A percentile compares a stretch with the other conserved stretches of the same genome.
phyloP scores from a whole-genome alignment of 2,797 vertebrate genomes.

The Characodon lateralis region DNA sequence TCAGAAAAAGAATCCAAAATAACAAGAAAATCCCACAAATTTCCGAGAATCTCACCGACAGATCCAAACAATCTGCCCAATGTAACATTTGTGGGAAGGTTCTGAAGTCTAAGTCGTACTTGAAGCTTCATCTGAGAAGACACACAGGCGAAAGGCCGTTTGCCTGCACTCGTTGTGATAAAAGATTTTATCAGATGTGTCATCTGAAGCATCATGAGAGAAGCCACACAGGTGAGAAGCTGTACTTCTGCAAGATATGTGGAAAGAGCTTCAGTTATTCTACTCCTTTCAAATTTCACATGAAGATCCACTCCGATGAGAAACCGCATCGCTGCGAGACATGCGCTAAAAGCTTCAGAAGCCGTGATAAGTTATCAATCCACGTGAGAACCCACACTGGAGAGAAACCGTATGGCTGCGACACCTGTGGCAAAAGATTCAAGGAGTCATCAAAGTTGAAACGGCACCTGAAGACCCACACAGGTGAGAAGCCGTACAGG shows the following conservation, averaged over 20 bases:
- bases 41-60: neutral
- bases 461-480: neutral
- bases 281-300: neutral
- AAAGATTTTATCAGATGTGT: conserved; percentile 8
- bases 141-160: neutral
- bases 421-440: conserved; percentile 2
- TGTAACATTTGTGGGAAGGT: neutral
- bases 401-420: neutral
- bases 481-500: neutral
- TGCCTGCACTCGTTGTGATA: neutral
- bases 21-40: neutral
- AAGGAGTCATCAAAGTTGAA: neutral
- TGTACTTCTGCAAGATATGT: conserved; percentile 12
- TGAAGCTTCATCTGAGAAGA: neutral
- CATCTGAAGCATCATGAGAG: conserved; percentile 12
- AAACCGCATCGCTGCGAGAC: neutral
- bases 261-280: conserved; percentile 3
- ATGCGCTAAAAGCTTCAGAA: neutral
- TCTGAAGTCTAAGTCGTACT: neutral
- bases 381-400: neutral
- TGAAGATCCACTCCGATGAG: conserved; percentile 2
- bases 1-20: neutral
- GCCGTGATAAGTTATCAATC: neutral
- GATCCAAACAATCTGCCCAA: neutral
- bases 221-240: conserved; percentile 17